A percentile compares a stretch with the other conserved stretches of the same genome.
phyloP scores from a whole-genome alignment of 2,888 invertebrate species.

The Sthenelais limicola region DNA sequence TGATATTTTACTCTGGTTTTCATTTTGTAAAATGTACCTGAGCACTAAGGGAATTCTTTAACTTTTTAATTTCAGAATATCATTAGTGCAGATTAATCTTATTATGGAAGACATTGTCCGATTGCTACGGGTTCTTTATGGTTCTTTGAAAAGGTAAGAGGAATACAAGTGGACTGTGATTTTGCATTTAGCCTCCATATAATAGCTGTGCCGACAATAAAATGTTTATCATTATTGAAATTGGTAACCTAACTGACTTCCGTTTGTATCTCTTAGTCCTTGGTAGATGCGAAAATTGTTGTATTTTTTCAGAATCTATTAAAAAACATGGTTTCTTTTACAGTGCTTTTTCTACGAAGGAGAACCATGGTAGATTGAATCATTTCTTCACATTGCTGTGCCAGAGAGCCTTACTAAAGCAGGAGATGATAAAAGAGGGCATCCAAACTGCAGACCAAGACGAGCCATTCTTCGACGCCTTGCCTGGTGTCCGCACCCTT shows the following conservation, averaged over 20 bases:
- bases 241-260: too few relatives aligned
- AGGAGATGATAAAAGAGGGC: slow-evolving; percentile 44
- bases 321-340: slow-evolving; percentile 62
- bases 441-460: slow-evolving; percentile 35
- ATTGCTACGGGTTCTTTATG: slow-evolving; percentile 59
- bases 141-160: slow-evolving; percentile 60
- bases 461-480: slow-evolving; percentile 53
- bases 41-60: too few relatives aligned
- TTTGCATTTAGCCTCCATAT: too few relatives aligned
- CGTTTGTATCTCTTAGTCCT: too few relatives aligned
- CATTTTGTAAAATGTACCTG: neutral
- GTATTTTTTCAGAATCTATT: neutral
- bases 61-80: neutral
- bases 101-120: slow-evolving; percentile 58
- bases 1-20: neutral
- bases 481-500: slow-evolving; percentile 59
- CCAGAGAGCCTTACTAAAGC: slow-evolving; percentile 51
- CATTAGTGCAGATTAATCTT: slow-evolving; percentile 51
- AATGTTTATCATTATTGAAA: too few relatives aligned
- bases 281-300: too few relatives aligned
- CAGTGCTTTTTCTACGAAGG: slow-evolving; percentile 75
- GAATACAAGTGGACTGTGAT: too few relatives aligned
- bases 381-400: slow-evolving; percentile 76
- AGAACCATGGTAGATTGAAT: slow-evolving; percentile 78
- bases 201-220: too few relatives aligned